A percentile compares a stretch with the other conserved stretches of the same genome.
phyloP scores from a whole-genome alignment of 2,888 invertebrate species.

The Rhagonycha lutea region DNA sequence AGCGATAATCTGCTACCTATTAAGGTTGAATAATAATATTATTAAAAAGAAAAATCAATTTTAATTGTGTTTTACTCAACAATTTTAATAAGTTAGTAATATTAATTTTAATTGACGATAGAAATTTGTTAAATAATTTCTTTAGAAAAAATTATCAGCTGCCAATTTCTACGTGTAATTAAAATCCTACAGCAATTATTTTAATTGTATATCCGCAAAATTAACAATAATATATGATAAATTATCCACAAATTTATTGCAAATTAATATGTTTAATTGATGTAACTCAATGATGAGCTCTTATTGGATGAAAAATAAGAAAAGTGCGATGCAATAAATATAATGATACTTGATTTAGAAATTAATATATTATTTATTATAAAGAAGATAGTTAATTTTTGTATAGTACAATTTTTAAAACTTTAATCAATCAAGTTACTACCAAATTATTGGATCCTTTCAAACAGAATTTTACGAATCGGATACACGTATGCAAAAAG shows the following conservation, averaged over 20 bases:
- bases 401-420: too few species aligned
- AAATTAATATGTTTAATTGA: not conserved
- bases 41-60: not conserved
- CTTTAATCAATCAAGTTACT: too few species aligned
- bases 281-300: not conserved
- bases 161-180: not conserved
- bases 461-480: too few species aligned
- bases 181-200: not conserved
- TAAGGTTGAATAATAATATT: not conserved
- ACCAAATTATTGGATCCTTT: too few species aligned
- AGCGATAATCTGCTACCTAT: too few species aligned
- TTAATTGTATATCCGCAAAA: not conserved
- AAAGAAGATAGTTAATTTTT: too few species aligned
- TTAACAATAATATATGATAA: not conserved
- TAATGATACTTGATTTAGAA: too few species aligned
- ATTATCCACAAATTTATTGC: not conserved
- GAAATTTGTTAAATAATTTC: not conserved
- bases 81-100: not conserved
- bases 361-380: too few species aligned
- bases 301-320: not conserved
- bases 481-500: too few species aligned
- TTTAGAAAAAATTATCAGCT: not conserved
- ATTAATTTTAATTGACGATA: not conserved
- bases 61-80: not conserved
- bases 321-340: too few species aligned